These are phyloP conservation scores for Trachelus iudaicus DNA, from an alignment of 2,888 invertebrate genomes.

Conservation along the genomic window DNA sequence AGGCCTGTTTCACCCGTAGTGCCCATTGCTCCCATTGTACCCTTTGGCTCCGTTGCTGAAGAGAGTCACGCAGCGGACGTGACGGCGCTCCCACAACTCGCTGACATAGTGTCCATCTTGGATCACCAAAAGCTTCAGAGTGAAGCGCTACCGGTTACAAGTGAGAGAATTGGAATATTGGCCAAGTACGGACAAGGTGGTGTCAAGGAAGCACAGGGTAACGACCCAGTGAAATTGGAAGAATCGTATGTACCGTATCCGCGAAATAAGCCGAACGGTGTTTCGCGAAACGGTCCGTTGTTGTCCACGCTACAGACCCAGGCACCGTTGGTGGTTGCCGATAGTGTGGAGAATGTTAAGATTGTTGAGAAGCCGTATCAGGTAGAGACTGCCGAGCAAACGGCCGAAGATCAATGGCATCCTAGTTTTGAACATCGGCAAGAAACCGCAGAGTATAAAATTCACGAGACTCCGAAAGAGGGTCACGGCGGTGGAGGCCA, in stretches of 20 bases:
- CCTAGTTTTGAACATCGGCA: background rate
- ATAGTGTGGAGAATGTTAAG: background rate
- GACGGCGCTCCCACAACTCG: background rate
- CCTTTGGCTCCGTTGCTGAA: background rate
- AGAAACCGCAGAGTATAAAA: constrained; percentile 6
- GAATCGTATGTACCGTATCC: background rate
- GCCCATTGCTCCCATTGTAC: background rate
- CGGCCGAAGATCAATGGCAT: constrained; percentile 5
- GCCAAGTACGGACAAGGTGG: background rate
- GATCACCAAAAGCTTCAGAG: background rate
- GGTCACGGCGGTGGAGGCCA: constrained; percentile 10
- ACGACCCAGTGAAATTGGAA: background rate
- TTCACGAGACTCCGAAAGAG: constrained; percentile 16
- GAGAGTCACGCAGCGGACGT: background rate
- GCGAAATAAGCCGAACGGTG: background rate
- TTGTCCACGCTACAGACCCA: background rate
- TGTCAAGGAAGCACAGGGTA: background rate
- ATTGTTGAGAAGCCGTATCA: background rate
- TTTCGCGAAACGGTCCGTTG: background rate
- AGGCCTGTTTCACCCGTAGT: background rate
- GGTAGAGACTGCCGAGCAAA: background rate
- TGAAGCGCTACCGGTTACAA: background rate
- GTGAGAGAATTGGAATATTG: background rate
- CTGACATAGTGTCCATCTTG: background rate
- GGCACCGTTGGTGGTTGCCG: background rate